Base-by-base conservation (phyloP, 2,888 invertebrate species). In the Conops quadrifasciatus region DNA sequence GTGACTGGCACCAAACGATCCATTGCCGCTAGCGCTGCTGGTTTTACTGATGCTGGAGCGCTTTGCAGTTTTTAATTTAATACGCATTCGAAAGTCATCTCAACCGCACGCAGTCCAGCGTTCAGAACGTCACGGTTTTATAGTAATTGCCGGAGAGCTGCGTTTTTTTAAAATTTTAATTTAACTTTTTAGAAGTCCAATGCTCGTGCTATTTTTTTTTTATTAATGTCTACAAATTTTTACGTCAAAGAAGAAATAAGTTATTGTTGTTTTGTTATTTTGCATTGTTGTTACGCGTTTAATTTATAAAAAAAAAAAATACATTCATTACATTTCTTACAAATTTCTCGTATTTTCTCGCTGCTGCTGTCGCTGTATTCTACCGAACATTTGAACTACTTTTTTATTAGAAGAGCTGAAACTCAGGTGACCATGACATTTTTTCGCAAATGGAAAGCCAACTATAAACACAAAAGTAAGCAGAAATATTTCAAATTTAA, bases 401-500 rank as follows among this genome's bases (percentile, higher is more conserved):
- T 56, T 53, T 28, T 28, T 71, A 60, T n/a, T n/a, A n/a, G n/a
- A n/a, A n/a, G 15, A 65, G 71, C 60, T 70, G 70, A 62, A 19
- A 49, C 30, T 26, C 49, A 21, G 73, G 65, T 70, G 71, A 76
- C 75, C 75, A 80, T 80, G 80, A 76, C 80, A 72, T 80, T 80
- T 75, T 80, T 80, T 75, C 80, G 79, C 72, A 80, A 79, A 77
- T 80, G 79, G 79, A 81, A 80, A 77, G 78, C 78, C 60, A 77
- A 78, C 67, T 78, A 78, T 63, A 80, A 78, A 70, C 81, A 81
- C 70, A 80, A 80, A 79, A 81, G 81, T 81, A 78, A 81, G 81
- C 75, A 24, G 24, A 58, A 9, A 58, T 15, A 58, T 58, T 58
- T 71, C 11, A 45, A 13, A 24, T 56, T 56, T 56, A 13, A 13